These are phyloP conservation scores for Cerastis rubricosa DNA, from an alignment of 2,888 invertebrate species.

Conservation along the genomic window DNA sequence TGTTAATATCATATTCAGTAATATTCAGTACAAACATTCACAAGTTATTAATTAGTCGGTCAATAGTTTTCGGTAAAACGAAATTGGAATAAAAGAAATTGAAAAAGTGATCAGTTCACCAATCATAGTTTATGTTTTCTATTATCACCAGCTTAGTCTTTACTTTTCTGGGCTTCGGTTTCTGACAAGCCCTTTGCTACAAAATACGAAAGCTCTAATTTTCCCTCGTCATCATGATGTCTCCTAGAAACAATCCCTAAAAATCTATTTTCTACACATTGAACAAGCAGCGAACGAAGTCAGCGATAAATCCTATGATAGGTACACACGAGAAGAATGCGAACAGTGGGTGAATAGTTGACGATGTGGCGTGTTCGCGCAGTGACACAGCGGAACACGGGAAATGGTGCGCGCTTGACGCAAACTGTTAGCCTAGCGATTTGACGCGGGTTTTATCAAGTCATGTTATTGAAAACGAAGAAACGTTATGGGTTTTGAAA, in stretches of 20 bases:
- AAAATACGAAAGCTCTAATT: neutral
- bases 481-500: neutral
- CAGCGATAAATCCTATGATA: constrained; percentile 60
- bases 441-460: constrained; percentile 11
- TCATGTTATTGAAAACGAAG: neutral
- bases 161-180: neutral
- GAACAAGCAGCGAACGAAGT: constrained; percentile 42
- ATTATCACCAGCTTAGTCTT: neutral
- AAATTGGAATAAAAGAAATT: too few relatives aligned
- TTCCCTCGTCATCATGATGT: constrained; percentile 9
- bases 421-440: constrained; percentile 54
- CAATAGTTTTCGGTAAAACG: too few relatives aligned
- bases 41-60: too few relatives aligned
- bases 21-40: constrained; percentile 24
- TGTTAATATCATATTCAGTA: constrained; percentile 13
- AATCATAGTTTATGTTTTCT: neutral
- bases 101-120: too few relatives aligned
- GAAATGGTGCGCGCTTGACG: constrained; percentile 68
- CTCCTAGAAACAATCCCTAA: constrained; percentile 15
- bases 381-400: constrained; percentile 70
- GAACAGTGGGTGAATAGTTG: constrained; percentile 65
- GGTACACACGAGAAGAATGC: constrained; percentile 61
- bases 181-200: neutral
- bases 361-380: constrained; percentile 70
- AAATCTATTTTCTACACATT: constrained; percentile 51